Base-by-base conservation (phyloP, 1,140 invertebrate species). In the Geopemphigus sp. region DNA sequence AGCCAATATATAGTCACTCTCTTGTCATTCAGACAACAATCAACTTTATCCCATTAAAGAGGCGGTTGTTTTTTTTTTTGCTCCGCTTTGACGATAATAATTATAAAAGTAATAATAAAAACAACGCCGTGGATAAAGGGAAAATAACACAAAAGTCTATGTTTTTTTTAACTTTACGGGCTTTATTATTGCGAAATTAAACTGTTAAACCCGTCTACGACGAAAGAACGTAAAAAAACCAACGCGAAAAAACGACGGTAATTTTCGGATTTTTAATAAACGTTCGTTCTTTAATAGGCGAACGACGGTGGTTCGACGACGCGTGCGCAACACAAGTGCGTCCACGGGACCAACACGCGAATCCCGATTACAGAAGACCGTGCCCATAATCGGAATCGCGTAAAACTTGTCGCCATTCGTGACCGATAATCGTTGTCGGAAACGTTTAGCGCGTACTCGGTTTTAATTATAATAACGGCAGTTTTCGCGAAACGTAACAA, bases 101-200 rank as follows among this genome's bases (percentile, higher is more conserved):
- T 66, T 39, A 66, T 45, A 22, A 66, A 39, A 22, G 39, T 66
- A 5, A 64, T 14, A 66, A 66, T 45, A 66, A 39, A n/a, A 39
- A 66, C 39, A 66, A 66, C 5, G 29, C 11, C n/a, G 19, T 12
- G 11, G 1, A 22, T 45, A 15, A 22, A 39, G 14, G 39, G 6
- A 45, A 19, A 2, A 29, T 29, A 19, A 45, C 14, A 66, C n/a
- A 45, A 66, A 45, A 66, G 19, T 64, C 17, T 3, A 45, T 45
- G 63, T 64, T 5, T 0, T 2, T 64, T 5, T 0, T 2, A 39
- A 66, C 32, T 66, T 39, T n/a, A 39, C 10, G 5, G 19, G 19
- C 61, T 64, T 64, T n/a, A 64, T 64, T 64, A 64, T 64, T 45
- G 11, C 2, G 22, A 64, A 39, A 64, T 3, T 64, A 45, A 39